Evolutionary conservation across 2,113 vertebrate genomes (phyloP).

Genomic region (Oenanthe melanoleuca): DNA sequence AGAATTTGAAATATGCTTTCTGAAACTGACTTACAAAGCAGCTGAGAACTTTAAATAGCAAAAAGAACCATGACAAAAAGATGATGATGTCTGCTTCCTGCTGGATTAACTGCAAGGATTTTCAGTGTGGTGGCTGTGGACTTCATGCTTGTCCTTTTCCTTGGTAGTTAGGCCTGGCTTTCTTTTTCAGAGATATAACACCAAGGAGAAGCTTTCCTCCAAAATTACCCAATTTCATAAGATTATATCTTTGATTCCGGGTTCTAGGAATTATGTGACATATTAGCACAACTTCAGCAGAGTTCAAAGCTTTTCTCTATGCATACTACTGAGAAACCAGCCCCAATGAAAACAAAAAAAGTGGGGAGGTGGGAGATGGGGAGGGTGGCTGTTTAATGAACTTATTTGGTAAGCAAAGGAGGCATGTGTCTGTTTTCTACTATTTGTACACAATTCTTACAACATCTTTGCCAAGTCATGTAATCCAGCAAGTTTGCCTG

Average conservation of each 20-base stretch:
- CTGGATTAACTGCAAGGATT: background rate
- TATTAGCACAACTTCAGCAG: background rate
- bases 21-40: background rate
- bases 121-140: background rate
- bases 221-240: background rate
- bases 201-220: background rate
- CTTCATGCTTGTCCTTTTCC: background rate
- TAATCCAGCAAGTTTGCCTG: background rate
- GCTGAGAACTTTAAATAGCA: background rate
- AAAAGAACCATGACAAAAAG: background rate
- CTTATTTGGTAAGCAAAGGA: background rate
- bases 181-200: background rate
- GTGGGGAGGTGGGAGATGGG: fast-evolving
- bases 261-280: background rate
- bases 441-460: background rate
- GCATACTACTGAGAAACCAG: background rate
- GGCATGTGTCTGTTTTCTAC: background rate
- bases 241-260: background rate
- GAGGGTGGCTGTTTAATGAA: fast-evolving
- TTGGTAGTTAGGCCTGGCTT: background rate
- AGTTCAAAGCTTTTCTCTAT: background rate
- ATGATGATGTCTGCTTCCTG: background rate
- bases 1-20: background rate
- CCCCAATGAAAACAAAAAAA: background rate
- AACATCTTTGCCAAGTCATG: background rate